Evolutionary conservation across 2,888 invertebrate species (phyloP).

Genomic region (Eupithecia insigniata): DNA sequence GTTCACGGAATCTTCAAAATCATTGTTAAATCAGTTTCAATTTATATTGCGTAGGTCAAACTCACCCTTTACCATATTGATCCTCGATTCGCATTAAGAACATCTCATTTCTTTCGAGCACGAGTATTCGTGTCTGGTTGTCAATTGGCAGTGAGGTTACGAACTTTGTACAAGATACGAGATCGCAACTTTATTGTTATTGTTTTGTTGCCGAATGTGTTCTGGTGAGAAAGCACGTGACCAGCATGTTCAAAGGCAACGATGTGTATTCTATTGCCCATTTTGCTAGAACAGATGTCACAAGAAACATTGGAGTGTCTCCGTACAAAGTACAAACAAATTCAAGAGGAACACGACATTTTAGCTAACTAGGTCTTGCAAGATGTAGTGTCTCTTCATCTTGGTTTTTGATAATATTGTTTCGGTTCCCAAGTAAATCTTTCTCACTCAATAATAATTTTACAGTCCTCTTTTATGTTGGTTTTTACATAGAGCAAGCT

Average conservation of each 20-base stretch:
- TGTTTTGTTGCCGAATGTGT: slow-evolving; percentile 62
- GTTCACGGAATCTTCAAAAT: not conserved
- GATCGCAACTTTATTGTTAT: slow-evolving; percentile 60
- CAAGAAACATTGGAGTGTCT: slow-evolving; percentile 2
- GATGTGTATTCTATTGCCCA: slow-evolving; percentile 14
- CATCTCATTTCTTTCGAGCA: slow-evolving; percentile 70
- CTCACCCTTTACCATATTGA: slow-evolving; percentile 10
- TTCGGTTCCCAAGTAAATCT: not conserved
- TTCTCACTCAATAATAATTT: not conserved
- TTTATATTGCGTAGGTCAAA: not conserved
- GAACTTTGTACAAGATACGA: slow-evolving; percentile 63
- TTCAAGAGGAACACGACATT: not conserved
- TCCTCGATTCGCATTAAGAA: slow-evolving; percentile 5
- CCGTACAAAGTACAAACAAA: slow-evolving; percentile 1
- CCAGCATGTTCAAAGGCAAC: not conserved
- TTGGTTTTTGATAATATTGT: not conserved
- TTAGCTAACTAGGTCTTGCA: not conserved
- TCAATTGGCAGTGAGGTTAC: slow-evolving; percentile 79
- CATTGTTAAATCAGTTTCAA: not conserved
- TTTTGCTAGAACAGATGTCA: slow-evolving; percentile 13
- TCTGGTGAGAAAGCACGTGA: slow-evolving; percentile 54
- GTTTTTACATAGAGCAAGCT: no score
- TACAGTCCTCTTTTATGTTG: not conserved
- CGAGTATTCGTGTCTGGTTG: slow-evolving; percentile 79
- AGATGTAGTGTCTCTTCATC: not conserved